phyloP scores from a whole-genome alignment of 1,140 invertebrate genomes.

The Chlorops oryzae region DNA sequence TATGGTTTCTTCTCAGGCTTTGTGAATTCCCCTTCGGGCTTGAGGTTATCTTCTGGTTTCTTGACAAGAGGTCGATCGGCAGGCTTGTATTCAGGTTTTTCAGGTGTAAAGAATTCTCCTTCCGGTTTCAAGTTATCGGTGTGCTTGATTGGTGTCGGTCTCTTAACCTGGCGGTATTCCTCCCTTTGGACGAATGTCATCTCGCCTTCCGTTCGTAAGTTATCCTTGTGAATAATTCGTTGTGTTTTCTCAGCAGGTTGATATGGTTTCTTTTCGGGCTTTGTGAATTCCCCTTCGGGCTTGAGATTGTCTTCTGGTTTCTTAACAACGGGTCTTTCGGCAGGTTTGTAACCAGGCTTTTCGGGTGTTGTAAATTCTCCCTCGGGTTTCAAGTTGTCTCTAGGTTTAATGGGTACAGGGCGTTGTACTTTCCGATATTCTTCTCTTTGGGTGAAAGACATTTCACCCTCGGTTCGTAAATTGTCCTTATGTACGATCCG shows the following conservation, averaged over 20 bases:
- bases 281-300: conserved; percentile 58
- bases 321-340: conserved; percentile 49
- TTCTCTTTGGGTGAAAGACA: conserved; percentile 50
- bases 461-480: conserved; percentile 53
- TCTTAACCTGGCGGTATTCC: conserved; percentile 44
- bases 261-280: conserved; percentile 26
- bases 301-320: conserved; percentile 49
- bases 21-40: conserved; percentile 54
- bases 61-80: conserved; percentile 45
- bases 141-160: conserved; percentile 49
- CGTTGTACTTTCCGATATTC: conserved; percentile 51
- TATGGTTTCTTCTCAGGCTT: conserved; percentile 48
- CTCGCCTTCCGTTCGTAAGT: conserved; percentile 50
- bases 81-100: conserved; percentile 35
- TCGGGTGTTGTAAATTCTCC: conserved; percentile 51
- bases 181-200: conserved; percentile 31
- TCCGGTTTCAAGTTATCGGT: conserved; percentile 34
- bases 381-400: conserved; percentile 58
- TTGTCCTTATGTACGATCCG: conserved; percentile 53
- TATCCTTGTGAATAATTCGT: conserved; percentile 50
- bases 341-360: conserved; percentile 27
- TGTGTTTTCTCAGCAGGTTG: conserved; percentile 50
- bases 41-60: conserved; percentile 51
- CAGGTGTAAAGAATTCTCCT: conserved; percentile 51
- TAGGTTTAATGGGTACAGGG: conserved; percentile 52